Evolutionary conservation across 1,140 invertebrate species (phyloP).

Genomic region (Drosophila asahinai): DNA sequence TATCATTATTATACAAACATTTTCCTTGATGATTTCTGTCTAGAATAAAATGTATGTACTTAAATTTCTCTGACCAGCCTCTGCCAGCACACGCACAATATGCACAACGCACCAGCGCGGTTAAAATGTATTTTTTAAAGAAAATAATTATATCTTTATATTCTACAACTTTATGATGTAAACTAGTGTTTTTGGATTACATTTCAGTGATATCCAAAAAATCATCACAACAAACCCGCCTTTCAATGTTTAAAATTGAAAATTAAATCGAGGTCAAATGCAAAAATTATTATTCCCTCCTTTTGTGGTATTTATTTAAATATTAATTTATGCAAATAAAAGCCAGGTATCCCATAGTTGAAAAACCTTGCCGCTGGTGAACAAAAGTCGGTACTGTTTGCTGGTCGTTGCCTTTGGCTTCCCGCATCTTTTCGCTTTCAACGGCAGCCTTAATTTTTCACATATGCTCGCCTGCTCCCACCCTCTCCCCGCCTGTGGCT

Average conservation of each 20-base stretch:
- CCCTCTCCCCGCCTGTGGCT: slow-evolving; percentile 3
- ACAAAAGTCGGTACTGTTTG: slow-evolving; percentile 49
- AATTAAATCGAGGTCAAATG: background rate
- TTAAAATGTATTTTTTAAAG: too few species aligned
- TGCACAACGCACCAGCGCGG: too few species aligned
- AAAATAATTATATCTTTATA: background rate
- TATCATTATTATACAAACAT: too few species aligned
- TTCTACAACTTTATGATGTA: background rate
- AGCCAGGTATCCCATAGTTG: slow-evolving; percentile 16
- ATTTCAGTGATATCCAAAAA: too few species aligned
- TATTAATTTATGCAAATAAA: background rate
- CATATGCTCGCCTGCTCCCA: slow-evolving; percentile 57
- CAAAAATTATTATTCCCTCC: too few species aligned
- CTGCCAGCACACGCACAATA: too few species aligned
- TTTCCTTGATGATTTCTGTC: background rate
- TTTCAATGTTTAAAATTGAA: background rate
- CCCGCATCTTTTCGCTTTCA: slow-evolving; percentile 80
- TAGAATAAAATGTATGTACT: background rate
- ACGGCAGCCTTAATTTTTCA: slow-evolving; percentile 79
- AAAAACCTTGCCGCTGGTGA: slow-evolving; percentile 14
- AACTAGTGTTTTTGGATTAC: too few species aligned
- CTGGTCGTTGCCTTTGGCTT: slow-evolving; percentile 60
- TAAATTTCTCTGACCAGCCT: too few species aligned
- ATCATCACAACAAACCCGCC: too few species aligned
- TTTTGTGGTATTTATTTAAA: background rate